Conservation (phyloP, 2,888 invertebrate species). For the Dione vanillae region DNA sequence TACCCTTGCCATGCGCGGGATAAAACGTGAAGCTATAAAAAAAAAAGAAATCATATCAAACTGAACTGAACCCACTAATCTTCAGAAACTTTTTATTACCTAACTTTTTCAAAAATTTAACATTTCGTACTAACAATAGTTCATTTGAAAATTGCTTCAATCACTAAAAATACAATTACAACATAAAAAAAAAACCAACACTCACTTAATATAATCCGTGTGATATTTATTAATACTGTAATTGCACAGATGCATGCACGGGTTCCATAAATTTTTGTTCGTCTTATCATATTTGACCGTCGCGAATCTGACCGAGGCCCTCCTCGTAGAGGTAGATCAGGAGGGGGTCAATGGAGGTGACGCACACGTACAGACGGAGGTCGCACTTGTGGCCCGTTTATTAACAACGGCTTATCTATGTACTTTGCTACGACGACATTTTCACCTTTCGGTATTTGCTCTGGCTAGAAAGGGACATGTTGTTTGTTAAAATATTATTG, state of each 20-base stretch:
- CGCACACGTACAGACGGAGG: constrained; percentile 95
- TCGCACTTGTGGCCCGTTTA: constrained; percentile 99
- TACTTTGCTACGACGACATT: constrained; percentile 96
- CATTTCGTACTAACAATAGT: too few relatives aligned
- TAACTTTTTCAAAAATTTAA: too few relatives aligned
- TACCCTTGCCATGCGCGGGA: too few relatives aligned
- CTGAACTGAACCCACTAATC: too few relatives aligned
- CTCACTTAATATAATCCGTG: constrained; percentile 96
- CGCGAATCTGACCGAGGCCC: constrained; percentile 96
- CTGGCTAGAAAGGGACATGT: constrained; percentile 85
- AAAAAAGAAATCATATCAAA: too few relatives aligned
- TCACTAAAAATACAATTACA: too few relatives aligned
- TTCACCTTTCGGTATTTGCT: constrained; percentile 95
- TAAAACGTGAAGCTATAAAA: too few relatives aligned
- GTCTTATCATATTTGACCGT: constrained; percentile 97
- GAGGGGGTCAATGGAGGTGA: constrained; percentile 97
- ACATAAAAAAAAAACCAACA: constrained; percentile 45
- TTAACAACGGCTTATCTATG: constrained; percentile 92
- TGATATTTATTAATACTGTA: constrained; percentile 99
- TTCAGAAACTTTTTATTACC: too few relatives aligned
- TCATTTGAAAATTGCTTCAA: too few relatives aligned
- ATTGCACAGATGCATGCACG: constrained; percentile 98
- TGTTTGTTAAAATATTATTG: too few relatives aligned
- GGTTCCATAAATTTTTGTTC: constrained; percentile 96
- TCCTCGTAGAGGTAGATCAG: constrained; percentile 98